Conservation (phyloP, 2,113 vertebrate genomes). For the Chionis minor region DNA sequence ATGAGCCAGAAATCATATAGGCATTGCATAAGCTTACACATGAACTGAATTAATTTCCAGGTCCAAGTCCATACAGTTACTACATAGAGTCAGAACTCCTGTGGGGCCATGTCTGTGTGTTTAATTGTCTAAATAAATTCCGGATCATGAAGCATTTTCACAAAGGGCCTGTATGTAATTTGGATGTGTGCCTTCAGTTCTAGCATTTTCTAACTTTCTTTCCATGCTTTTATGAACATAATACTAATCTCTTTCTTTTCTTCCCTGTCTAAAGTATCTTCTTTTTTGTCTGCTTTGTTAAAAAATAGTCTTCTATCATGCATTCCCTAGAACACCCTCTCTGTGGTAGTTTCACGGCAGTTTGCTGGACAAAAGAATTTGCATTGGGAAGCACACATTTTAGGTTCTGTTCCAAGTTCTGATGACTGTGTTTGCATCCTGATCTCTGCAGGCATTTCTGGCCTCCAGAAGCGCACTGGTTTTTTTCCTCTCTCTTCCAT, state of each 20-base stretch:
- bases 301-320: not conserved
- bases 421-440: not conserved
- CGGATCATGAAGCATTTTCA: slow-evolving; percentile 5
- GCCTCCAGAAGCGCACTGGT: not conserved
- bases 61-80: not conserved
- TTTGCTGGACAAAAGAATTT: not conserved
- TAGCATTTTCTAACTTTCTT: not conserved
- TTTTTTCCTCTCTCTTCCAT: not conserved
- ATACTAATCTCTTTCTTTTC: not conserved
- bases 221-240: not conserved
- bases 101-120: not conserved
- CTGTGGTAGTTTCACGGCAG: not conserved
- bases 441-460: not conserved
- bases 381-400: not conserved
- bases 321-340: not conserved
- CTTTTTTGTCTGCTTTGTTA: not conserved
- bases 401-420: not conserved
- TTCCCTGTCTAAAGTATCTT: not conserved
- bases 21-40: not conserved
- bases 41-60: not conserved
- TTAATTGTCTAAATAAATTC: slow-evolving; percentile 46
- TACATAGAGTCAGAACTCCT: not conserved
- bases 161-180: not conserved
- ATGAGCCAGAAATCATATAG: not conserved
- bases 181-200: not conserved